A percentile compares a stretch with the other conserved stretches of the same genome.
phyloP scores from a whole-genome alignment of 2,113 vertebrate genomes.

The Hydrochoerus hydrochaeris region DNA sequence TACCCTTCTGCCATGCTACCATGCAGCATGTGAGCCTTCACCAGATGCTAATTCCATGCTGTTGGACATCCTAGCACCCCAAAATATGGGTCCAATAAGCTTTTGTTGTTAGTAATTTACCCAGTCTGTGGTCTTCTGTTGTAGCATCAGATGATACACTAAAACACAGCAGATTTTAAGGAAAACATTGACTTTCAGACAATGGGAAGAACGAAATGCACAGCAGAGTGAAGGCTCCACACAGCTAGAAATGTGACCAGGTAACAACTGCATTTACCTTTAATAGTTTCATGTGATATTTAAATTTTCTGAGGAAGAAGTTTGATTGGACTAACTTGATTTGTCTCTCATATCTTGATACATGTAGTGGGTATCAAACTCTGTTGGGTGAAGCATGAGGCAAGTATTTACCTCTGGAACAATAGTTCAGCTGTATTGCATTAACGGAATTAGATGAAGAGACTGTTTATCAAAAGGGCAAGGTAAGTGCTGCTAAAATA shows the following conservation, averaged over 20 bases:
- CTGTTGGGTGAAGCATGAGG: too few relatives aligned
- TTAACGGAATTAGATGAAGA: neutral
- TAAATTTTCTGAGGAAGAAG: neutral
- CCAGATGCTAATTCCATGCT: neutral
- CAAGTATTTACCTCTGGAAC: neutral
- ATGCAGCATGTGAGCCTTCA: neutral
- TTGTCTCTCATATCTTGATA: neutral
- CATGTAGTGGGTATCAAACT: neutral
- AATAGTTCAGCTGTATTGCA: neutral
- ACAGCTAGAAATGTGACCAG: neutral
- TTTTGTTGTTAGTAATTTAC: neutral
- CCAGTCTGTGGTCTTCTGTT: neutral
- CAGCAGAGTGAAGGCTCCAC: neutral
- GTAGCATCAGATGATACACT: neutral
- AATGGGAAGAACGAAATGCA: neutral
- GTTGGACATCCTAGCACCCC: too few relatives aligned
- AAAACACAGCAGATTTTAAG: neutral
- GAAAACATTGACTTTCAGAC: neutral
- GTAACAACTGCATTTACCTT: neutral
- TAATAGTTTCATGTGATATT: neutral
- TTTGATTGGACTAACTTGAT: neutral
- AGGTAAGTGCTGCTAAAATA: neutral
- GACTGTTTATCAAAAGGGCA: neutral
- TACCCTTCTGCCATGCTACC: too few relatives aligned
- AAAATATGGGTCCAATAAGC: neutral